Base-by-base conservation (phyloP, 2,797 vertebrate genomes). In the Limosa lapponica region DNA sequence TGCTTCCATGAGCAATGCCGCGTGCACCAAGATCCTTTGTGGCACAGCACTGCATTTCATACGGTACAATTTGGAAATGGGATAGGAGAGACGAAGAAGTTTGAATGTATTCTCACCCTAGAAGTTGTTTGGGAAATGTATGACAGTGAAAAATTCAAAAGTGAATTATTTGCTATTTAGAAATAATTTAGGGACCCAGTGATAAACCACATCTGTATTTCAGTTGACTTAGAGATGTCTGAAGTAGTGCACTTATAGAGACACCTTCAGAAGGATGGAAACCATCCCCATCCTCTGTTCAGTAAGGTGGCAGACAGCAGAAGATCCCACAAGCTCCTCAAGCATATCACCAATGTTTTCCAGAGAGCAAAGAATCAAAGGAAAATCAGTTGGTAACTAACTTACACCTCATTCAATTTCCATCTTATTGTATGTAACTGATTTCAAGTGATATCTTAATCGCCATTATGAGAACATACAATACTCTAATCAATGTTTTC, bases 401-500 rank as follows among this genome's bases (percentile, higher is more conserved):
- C 16, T 49, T 89, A 58, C 20, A 59, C 15, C 37, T 87, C 64
- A 67, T 84, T 93, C 66, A 82, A 27, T 73, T 85, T 93, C 66
- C 73, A 74, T 58, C 19, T 70, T 75, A 27, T 43, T 44, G 13
- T 80, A 73, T 30, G 27, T 65, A 75, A 55, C 32, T 79, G 67
- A 80, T 81, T 94, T 93, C 24, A 91, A 73, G 54, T 43, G 81
- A 37, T 75, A 82, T 37, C 51, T 93, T 93, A 89, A 82, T 73
- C 13, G 18, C 6, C 16, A 32, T 82, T 83, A 48, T 72, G 49
- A 80, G 48, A 95, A 93, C 22, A 73, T 34, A 30, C 6, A 71
- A 74, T 41, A 36, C 6, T 64, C 9, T 57, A 51, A 36, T n/a
- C 2, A 27, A 13, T 8, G 13, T 66, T 84, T 94, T 78, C 30